Percentiles rank a stretch among this genome's conserved stretches.
Conservation (phyloP, 2,888 invertebrate species). For the Hoplodrina blanda region DNA sequence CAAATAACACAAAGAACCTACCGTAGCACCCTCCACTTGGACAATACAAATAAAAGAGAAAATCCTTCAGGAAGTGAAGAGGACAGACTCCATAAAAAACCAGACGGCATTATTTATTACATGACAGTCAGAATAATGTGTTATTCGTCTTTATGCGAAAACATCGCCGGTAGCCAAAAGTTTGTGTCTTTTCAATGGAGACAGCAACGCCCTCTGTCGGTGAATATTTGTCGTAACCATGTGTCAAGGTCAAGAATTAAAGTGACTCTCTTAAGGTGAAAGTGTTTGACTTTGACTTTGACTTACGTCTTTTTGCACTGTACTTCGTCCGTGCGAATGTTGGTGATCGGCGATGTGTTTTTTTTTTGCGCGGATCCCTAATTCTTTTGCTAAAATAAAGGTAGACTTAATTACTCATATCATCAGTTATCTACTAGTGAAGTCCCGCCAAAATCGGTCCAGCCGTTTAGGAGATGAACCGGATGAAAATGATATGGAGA, state of each 20-base stretch:
- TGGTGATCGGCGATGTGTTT: too few relatives aligned
- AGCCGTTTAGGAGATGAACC: too few relatives aligned
- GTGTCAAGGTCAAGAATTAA: constrained; percentile 28
- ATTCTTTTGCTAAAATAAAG: too few relatives aligned
- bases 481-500: too few relatives aligned
- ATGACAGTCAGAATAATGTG: constrained; percentile 11
- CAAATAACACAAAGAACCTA: not conserved
- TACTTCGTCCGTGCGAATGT: too few relatives aligned
- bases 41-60: constrained; percentile 10
- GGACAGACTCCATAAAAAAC: not conserved
- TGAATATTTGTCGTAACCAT: constrained; percentile 3
- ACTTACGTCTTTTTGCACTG: too few relatives aligned
- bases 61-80: not conserved
- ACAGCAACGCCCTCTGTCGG: not conserved
- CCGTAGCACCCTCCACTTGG: not conserved
- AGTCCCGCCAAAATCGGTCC: too few relatives aligned
- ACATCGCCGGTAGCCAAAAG: not conserved
- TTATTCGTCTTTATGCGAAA: too few relatives aligned
- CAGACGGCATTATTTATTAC: constrained; percentile 21
- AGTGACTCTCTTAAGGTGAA: not conserved
- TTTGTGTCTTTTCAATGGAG: constrained; percentile 3
- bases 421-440: too few relatives aligned
- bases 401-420: too few relatives aligned
- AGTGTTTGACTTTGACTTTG: too few relatives aligned
- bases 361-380: too few relatives aligned